These are phyloP conservation scores for Heliconius sara DNA, from an alignment of 2,888 invertebrate species.

Conservation along the genomic window DNA sequence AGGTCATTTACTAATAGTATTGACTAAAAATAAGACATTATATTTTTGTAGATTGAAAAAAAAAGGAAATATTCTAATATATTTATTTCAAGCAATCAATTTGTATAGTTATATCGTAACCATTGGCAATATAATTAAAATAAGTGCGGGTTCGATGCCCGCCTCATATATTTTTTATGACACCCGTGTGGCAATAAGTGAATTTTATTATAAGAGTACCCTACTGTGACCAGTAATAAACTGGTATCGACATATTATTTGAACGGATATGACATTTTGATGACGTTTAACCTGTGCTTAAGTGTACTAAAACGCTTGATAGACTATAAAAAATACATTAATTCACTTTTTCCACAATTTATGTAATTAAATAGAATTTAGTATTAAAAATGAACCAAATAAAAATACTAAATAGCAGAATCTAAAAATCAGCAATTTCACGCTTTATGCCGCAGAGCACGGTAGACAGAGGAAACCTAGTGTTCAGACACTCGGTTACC, in stretches of 20 bases:
- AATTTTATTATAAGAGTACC: constrained; percentile 16
- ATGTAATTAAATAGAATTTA: not conserved
- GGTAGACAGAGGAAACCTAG: too few relatives aligned
- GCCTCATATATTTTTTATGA: constrained; percentile 5
- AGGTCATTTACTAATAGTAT: not conserved
- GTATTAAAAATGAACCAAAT: not conserved
- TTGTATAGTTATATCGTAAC: not conserved
- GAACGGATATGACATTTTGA: constrained; percentile 4
- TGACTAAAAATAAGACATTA: not conserved
- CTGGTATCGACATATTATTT: constrained; percentile 8
- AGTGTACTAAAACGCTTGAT: not conserved
- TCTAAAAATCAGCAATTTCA: too few relatives aligned
- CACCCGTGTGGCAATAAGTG: not conserved
- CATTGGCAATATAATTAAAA: not conserved
- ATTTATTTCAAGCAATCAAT: not conserved
- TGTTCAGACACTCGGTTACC: too few relatives aligned
- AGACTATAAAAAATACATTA: not conserved
- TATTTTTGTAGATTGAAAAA: too few relatives aligned
- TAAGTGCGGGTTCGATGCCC: constrained; percentile 18
- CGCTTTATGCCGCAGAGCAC: too few relatives aligned
- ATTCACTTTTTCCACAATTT: not conserved
- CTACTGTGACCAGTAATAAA: constrained; percentile 26
- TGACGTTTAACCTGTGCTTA: not conserved
- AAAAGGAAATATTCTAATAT: not conserved
- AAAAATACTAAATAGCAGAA: too few relatives aligned